Conservation (phyloP, 2,113 vertebrate genomes). For the Callipepla squamata region DNA sequence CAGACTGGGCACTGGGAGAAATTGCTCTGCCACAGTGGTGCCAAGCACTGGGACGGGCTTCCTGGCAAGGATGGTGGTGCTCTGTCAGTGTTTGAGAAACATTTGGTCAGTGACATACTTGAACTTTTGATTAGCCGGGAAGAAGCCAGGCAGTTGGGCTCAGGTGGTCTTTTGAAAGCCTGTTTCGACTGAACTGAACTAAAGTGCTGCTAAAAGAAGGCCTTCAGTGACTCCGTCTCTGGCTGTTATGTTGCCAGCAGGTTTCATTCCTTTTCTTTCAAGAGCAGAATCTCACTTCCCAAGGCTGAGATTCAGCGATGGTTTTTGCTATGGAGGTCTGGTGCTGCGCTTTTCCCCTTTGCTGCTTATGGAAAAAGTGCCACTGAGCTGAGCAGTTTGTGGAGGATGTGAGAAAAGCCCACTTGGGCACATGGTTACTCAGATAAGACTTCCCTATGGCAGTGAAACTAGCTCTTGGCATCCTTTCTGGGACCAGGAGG, state of each 20-base stretch:
- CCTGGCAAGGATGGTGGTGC: background rate
- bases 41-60: background rate
- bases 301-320: rapidly evolving
- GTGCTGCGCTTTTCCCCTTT: background rate
- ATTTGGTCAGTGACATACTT: background rate
- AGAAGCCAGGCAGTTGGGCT: background rate
- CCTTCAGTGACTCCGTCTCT: background rate
- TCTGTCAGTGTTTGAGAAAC: background rate
- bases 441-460: rapidly evolving
- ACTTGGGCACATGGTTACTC: background rate
- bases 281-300: background rate
- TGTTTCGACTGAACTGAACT: background rate
- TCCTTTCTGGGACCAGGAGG: background rate
- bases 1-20: background rate
- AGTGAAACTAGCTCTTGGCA: background rate
- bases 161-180: background rate
- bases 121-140: background rate
- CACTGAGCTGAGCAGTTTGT: background rate
- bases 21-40: background rate
- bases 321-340: background rate
- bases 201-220: background rate
- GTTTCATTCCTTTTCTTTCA: background rate
- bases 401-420: background rate
- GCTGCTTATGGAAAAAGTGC: background rate
- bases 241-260: background rate